Evolutionary conservation across 1,140 invertebrate species (phyloP).

Genomic region (Penaeus vannamei): DNA sequence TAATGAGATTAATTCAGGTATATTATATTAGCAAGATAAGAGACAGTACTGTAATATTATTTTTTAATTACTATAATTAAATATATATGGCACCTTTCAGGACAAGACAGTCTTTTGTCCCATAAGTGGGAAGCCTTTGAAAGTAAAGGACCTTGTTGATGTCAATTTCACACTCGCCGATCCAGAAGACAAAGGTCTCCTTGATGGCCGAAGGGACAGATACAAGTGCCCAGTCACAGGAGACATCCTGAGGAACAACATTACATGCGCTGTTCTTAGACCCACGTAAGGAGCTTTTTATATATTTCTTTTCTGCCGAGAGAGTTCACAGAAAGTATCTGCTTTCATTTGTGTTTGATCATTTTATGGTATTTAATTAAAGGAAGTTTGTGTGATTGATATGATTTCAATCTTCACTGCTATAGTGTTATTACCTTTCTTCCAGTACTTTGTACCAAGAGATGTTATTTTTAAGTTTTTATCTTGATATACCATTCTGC

Average conservation of each 20-base stretch:
- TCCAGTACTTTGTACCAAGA: too few relatives aligned
- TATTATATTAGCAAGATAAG: too few relatives aligned
- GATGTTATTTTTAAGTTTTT: background rate
- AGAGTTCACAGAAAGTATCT: too few relatives aligned
- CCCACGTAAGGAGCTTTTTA: conserved; percentile 82
- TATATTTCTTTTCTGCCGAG: background rate
- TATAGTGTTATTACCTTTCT: background rate
- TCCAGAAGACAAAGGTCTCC: conserved; percentile 78
- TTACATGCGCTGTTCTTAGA: conserved; percentile 92
- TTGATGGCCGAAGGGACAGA: conserved; percentile 87
- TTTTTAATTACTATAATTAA: too few relatives aligned
- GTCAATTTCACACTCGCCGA: conserved; percentile 95
- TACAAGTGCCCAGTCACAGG: conserved; percentile 99
- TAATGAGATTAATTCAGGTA: too few relatives aligned
- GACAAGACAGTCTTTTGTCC: conserved; percentile 94
- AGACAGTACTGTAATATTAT: too few relatives aligned
- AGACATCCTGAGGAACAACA: conserved; percentile 94
- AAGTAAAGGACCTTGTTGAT: conserved; percentile 92
- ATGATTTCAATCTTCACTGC: too few relatives aligned
- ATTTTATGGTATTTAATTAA: too few relatives aligned
- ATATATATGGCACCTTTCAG: conserved; percentile 68
- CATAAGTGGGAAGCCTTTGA: conserved; percentile 90
- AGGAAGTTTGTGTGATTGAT: too few relatives aligned
- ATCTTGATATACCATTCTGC: too few relatives aligned
- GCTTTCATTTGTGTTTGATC: too few relatives aligned